Evolutionary conservation across 2,888 invertebrate genomes (phyloP).

Genomic region (Brachycybe producta): DNA sequence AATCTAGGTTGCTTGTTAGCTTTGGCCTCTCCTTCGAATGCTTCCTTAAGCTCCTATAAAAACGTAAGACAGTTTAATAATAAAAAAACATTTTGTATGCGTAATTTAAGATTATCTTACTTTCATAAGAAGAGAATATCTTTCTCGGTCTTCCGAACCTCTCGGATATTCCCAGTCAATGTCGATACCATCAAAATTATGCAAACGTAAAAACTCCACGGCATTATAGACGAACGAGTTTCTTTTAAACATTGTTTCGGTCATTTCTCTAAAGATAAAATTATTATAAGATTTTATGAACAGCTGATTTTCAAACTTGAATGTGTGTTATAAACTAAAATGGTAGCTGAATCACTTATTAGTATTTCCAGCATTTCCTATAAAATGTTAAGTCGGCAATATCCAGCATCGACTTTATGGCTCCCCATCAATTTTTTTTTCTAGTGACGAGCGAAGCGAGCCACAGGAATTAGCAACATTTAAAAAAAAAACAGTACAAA

Average conservation of each 20-base stretch:
- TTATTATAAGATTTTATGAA: constrained; percentile 1
- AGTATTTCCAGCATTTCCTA: too few species aligned
- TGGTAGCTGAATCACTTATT: too few species aligned
- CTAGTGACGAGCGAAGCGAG: too few species aligned
- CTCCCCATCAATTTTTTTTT: too few species aligned
- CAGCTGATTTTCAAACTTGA: too few species aligned
- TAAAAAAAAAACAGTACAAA: too few species aligned
- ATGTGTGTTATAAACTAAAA: too few species aligned
- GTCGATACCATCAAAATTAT: constrained; percentile 82
- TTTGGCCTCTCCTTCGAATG: constrained; percentile 85
- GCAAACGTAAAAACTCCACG: constrained; percentile 78
- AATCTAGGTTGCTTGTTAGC: constrained; percentile 66
- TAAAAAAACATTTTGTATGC: background rate
- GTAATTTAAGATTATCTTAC: constrained; percentile 1
- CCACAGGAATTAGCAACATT: too few species aligned
- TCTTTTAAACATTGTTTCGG: constrained; percentile 82
- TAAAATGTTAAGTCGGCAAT: too few species aligned
- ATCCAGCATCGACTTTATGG: too few species aligned
- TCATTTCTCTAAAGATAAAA: constrained; percentile 63
- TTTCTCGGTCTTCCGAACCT: constrained; percentile 81
- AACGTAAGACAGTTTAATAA: background rate
- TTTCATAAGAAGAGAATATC: constrained; percentile 68
- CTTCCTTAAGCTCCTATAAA: constrained; percentile 61
- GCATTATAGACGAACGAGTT: constrained; percentile 91
- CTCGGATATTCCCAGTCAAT: constrained; percentile 89